A percentile compares a stretch with the other conserved stretches of the same genome.
These are phyloP conservation scores for Eupsittula cactorum DNA, from an alignment of 2,113 vertebrate genomes.

Conservation along the genomic window DNA sequence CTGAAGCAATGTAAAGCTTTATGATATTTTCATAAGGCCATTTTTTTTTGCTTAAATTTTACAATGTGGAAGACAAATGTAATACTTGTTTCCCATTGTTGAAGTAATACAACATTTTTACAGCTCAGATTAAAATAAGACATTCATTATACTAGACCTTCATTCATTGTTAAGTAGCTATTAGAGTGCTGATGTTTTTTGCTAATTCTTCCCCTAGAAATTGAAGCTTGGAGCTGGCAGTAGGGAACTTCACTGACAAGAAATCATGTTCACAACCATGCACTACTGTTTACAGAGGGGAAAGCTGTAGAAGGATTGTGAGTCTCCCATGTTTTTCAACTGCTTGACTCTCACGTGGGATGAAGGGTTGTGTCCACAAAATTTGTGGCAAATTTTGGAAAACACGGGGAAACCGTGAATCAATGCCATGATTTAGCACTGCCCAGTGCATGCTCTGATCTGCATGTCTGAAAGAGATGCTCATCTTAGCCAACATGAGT, in stretches of 20 bases:
- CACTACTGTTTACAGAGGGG: background rate
- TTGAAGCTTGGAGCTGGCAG: background rate
- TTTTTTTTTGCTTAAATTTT: background rate
- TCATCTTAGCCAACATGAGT: background rate
- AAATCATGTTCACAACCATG: background rate
- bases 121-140: background rate
- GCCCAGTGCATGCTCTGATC: background rate
- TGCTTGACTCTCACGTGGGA: background rate
- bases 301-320: background rate
- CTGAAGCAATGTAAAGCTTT: background rate
- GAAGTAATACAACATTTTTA: background rate
- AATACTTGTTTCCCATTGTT: background rate
- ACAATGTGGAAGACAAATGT: background rate
- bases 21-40: background rate
- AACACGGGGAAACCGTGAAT: background rate
- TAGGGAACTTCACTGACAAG: background rate
- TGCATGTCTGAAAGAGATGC: background rate
- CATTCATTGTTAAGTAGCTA: background rate
- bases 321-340: background rate
- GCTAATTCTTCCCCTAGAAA: background rate
- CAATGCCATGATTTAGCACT: background rate
- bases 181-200: background rate
- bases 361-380: background rate
- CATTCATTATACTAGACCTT: background rate
- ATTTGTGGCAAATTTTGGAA: background rate